Conservation (phyloP, 2,113 vertebrate species). For the Cheirogaleus medius region DNA sequence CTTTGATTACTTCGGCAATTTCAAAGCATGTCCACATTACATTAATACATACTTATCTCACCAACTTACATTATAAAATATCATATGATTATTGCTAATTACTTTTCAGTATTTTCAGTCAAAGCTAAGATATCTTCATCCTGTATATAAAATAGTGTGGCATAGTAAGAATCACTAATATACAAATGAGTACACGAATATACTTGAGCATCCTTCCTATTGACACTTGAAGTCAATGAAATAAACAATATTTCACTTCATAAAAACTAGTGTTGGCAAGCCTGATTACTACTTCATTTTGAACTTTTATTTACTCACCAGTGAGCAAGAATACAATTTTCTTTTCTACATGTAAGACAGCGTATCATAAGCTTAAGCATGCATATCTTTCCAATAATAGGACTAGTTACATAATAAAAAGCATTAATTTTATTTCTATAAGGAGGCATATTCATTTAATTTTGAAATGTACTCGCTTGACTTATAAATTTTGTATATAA, state of each 20-base stretch:
- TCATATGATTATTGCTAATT: background rate
- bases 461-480: constrained; percentile 17
- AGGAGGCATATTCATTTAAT: background rate
- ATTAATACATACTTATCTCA: background rate
- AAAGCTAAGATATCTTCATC: background rate
- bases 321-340: background rate
- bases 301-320: constrained; percentile 8
- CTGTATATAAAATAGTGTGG: background rate
- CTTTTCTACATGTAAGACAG: background rate
- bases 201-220: background rate
- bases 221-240: constrained; percentile 31
- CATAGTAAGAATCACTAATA: background rate
- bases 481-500: background rate
- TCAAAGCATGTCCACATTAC: background rate
- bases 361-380: background rate
- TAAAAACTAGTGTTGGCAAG: background rate
- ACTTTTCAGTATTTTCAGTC: background rate
- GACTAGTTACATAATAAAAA: background rate
- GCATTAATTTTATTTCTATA: constrained; percentile 28
- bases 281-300: background rate
- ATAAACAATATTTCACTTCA: constrained; percentile 4
- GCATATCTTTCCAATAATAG: background rate
- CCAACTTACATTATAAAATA: background rate
- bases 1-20: constrained; percentile 14
- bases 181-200: background rate